These are phyloP conservation scores for Pseudomugil tenellus DNA, from an alignment of 2,797 vertebrate genomes.

Conservation along the genomic window DNA sequence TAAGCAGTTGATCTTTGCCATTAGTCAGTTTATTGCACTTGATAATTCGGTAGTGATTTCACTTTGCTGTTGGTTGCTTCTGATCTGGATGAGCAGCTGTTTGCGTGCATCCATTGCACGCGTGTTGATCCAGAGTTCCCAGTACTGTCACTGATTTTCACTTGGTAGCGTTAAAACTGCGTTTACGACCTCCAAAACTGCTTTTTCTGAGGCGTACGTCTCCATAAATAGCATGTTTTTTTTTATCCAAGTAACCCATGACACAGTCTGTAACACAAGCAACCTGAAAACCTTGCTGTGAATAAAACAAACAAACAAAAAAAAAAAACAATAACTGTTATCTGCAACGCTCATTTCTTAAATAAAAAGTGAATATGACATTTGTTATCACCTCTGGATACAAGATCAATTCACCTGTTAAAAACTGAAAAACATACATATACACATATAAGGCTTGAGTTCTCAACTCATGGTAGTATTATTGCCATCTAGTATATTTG, in stretches of 20 bases:
- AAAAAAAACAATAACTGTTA: slow-evolving; percentile 36
- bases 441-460: slow-evolving; percentile 86
- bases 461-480: slow-evolving; percentile 85
- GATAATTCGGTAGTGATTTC: slow-evolving; percentile 64
- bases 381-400: slow-evolving; percentile 61
- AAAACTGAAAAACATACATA: slow-evolving; percentile 68
- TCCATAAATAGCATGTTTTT: slow-evolving; percentile 66
- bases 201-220: slow-evolving; percentile 41
- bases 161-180: slow-evolving; percentile 54
- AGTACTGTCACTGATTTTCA: slow-evolving; percentile 18
- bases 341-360: slow-evolving; percentile 57
- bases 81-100: slow-evolving; percentile 50
- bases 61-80: slow-evolving; percentile 8
- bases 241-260: slow-evolving; percentile 29
- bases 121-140: slow-evolving; percentile 13
- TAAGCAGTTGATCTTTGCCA: slow-evolving; percentile 46
- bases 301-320: slow-evolving; percentile 21
- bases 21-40: slow-evolving; percentile 80
- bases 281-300: slow-evolving; percentile 35
- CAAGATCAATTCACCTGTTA: slow-evolving; percentile 63
- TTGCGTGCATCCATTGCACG: not conserved
- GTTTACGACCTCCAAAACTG: slow-evolving; percentile 31
- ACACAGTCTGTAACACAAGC: slow-evolving; percentile 61
- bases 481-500: slow-evolving; percentile 86
- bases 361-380: slow-evolving; percentile 64